Percentiles rank a stretch among this genome's conserved stretches.
These are phyloP conservation scores for Atherix ibis DNA, from an alignment of 2,888 invertebrate genomes.

Conservation along the genomic window DNA sequence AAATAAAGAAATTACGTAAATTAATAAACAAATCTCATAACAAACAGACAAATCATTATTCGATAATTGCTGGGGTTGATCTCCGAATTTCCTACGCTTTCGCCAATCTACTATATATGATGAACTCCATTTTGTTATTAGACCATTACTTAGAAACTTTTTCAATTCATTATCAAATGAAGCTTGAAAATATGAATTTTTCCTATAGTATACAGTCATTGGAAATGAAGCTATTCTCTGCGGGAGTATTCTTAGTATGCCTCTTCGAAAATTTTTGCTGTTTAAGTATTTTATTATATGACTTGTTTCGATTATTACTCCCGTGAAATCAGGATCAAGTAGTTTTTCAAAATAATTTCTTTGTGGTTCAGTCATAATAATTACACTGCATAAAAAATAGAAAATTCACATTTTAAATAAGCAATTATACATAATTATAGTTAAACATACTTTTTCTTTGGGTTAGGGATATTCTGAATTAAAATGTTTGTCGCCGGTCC, in stretches of 20 bases:
- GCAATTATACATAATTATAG: too few species aligned
- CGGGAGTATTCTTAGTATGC: conserved; percentile 1
- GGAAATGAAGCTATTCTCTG: conserved; percentile 5
- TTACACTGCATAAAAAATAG: too few species aligned
- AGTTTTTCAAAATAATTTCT: conserved; percentile 1
- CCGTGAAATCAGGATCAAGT: conserved; percentile 1
- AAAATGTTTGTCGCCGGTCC: too few species aligned
- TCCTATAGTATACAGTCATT: conserved; percentile 6
- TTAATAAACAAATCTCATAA: not conserved
- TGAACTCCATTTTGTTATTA: too few species aligned
- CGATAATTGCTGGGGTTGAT: not conserved
- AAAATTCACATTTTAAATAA: too few species aligned
- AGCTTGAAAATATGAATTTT: conserved; percentile 7
- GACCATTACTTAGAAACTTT: too few species aligned
- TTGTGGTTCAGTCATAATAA: not conserved
- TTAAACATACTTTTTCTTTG: too few species aligned
- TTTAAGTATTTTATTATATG: conserved; percentile 2
- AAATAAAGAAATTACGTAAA: not conserved
- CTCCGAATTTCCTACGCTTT: too few species aligned
- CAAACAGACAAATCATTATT: not conserved
- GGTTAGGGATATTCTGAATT: too few species aligned
- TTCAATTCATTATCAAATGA: conserved; percentile 6
- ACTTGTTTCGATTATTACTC: conserved; percentile 1
- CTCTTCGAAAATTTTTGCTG: not conserved
- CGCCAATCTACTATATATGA: too few species aligned